phyloP scores from a whole-genome alignment of 1,140 invertebrate species.

The Brachionus sp. region DNA sequence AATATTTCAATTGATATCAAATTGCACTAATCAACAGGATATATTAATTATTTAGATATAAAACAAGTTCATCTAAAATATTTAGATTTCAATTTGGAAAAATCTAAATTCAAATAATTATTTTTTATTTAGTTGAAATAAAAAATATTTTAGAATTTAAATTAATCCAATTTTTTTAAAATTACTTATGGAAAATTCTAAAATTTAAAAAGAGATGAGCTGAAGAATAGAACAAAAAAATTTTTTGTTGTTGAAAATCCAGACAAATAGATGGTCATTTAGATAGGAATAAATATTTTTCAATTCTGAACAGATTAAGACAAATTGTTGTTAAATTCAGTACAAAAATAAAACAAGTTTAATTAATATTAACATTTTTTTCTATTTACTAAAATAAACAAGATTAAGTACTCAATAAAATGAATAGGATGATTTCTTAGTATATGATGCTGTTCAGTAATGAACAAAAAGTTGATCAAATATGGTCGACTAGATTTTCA shows the following conservation, averaged over 20 bases:
- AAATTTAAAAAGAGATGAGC: no score
- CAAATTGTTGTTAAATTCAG: neutral
- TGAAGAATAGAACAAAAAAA: neutral
- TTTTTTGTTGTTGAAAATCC: neutral
- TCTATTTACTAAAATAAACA: neutral
- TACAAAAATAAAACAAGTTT: neutral
- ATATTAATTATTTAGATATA: neutral
- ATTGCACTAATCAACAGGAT: neutral
- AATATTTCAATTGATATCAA: no score
- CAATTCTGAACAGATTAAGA: neutral
- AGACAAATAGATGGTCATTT: slow-evolving; percentile 26
- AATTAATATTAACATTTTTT: slow-evolving; percentile 24
- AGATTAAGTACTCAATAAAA: slow-evolving; percentile 18
- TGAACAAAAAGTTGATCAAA: neutral
- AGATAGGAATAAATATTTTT: neutral
- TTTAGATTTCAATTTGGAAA: neutral
- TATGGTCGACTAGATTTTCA: neutral
- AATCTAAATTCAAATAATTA: no score
- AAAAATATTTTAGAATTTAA: no score
- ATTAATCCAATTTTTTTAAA: no score
- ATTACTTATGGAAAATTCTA: no score
- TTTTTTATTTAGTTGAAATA: no score
- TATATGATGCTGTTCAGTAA: neutral
- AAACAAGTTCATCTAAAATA: neutral
- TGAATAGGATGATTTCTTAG: neutral